Percentiles rank a stretch among this genome's conserved stretches.
phyloP scores from a whole-genome alignment of 2,888 invertebrate species.

The Cryptus viduatorius region DNA sequence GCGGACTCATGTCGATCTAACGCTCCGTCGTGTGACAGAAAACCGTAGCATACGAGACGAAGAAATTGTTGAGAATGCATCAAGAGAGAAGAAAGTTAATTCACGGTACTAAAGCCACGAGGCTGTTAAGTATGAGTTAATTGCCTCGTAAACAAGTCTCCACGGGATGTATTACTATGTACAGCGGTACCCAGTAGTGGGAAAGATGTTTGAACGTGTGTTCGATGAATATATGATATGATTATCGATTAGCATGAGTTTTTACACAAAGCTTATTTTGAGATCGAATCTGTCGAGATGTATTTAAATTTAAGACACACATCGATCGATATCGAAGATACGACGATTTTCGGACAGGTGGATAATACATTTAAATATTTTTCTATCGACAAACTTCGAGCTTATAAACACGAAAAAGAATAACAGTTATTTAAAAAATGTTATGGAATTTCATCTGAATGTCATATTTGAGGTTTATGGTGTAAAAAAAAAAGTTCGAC shows the following conservation, averaged over 20 bases:
- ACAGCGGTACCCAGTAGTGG: slow-evolving; percentile 4
- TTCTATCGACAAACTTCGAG: background rate
- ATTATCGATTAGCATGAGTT: slow-evolving; percentile 37
- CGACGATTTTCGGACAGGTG: background rate
- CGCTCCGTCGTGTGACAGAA: slow-evolving; percentile 5
- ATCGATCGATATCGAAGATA: slow-evolving; percentile 28
- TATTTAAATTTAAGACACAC: slow-evolving; percentile 17
- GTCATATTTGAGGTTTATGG: background rate
- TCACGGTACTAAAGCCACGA: slow-evolving; percentile 51
- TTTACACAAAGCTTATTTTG: background rate
- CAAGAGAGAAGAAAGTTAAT: slow-evolving; percentile 50
- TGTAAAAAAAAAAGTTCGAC: slow-evolving; percentile 10
- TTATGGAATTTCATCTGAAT: background rate
- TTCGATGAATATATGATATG: slow-evolving; percentile 18
- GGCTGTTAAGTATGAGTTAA: slow-evolving; percentile 63
- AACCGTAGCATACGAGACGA: slow-evolving; percentile 2
- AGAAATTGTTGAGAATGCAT: background rate
- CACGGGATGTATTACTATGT: slow-evolving; percentile 20
- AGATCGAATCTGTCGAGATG: slow-evolving; percentile 34
- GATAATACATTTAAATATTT: background rate
- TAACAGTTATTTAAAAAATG: background rate
- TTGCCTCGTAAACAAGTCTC: slow-evolving; percentile 66
- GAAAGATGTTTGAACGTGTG: slow-evolving; percentile 23
- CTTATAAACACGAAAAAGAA: background rate
- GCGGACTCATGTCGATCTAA: background rate